These are phyloP conservation scores for Shargacucullia verbasci DNA, from an alignment of 2,888 invertebrate genomes.

Conservation along the genomic window DNA sequence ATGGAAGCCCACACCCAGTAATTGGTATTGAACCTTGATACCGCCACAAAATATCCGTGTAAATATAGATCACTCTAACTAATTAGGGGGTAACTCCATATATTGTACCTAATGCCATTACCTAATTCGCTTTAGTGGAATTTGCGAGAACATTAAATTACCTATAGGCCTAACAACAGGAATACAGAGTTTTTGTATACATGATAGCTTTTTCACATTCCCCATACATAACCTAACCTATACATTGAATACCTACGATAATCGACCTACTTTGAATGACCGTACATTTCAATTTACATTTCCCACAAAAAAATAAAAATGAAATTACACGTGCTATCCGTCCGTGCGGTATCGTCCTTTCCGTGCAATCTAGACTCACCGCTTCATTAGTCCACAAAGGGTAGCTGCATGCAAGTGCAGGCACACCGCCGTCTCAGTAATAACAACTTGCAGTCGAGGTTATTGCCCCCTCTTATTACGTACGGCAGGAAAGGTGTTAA, in stretches of 20 bases:
- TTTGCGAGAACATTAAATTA: slow-evolving; percentile 21
- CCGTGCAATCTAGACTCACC: slow-evolving; percentile 39
- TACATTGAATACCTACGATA: neutral
- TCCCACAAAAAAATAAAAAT: slow-evolving; percentile 16
- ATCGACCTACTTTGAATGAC: neutral
- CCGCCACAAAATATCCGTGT: slow-evolving; percentile 16
- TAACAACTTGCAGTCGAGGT: slow-evolving; percentile 36
- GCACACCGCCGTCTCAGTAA: slow-evolving; percentile 20
- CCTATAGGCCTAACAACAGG: no score
- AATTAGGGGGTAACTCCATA: slow-evolving; percentile 21
- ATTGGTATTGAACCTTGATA: neutral
- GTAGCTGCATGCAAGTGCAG: slow-evolving; percentile 40
- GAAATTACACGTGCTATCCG: slow-evolving; percentile 24
- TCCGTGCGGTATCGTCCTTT: slow-evolving; percentile 45
- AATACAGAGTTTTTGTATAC: neutral
- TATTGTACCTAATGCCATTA: slow-evolving; percentile 33
- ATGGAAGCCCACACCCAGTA: no score
- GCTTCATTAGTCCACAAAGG: slow-evolving; percentile 52
- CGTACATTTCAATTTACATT: no score
- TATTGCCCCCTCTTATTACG: slow-evolving; percentile 35
- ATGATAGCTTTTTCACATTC: no score
- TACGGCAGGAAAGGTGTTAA: slow-evolving; percentile 9
- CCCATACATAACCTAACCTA: no score
- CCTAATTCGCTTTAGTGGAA: slow-evolving; percentile 31
- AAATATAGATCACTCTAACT: slow-evolving; percentile 28